These are phyloP conservation scores for Trachelus troglodyta DNA, from an alignment of 2,888 invertebrate species.

Conservation along the genomic window DNA sequence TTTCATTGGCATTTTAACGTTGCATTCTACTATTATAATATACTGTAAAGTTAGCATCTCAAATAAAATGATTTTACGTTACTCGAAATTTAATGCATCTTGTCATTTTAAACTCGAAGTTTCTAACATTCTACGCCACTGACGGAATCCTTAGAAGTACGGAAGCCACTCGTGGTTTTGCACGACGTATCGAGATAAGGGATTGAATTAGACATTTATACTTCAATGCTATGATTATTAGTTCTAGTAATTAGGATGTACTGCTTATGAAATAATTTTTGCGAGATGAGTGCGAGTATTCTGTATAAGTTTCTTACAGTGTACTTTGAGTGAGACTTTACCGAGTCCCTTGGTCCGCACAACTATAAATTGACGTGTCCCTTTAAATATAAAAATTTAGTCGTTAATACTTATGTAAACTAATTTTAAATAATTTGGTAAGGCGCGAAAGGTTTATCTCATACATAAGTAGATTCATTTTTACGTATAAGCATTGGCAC, in stretches of 20 bases:
- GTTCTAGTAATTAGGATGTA: neutral
- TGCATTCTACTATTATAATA: neutral
- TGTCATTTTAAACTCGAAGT: neutral
- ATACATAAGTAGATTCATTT: too few relatives aligned
- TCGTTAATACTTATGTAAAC: too few relatives aligned
- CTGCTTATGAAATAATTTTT: neutral
- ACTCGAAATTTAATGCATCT: neutral
- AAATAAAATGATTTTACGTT: neutral
- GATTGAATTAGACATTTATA: slow-evolving; percentile 53
- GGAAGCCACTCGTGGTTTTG: slow-evolving; percentile 51
- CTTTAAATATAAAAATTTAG: too few relatives aligned
- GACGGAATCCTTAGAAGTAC: slow-evolving; percentile 47
- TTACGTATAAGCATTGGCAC: too few relatives aligned
- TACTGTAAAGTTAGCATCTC: neutral
- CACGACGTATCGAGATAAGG: slow-evolving; percentile 41
- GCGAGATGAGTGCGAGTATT: too few relatives aligned
- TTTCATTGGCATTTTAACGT: neutral
- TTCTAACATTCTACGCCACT: slow-evolving; percentile 25
- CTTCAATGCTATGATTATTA: slow-evolving; percentile 28
- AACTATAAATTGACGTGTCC: too few relatives aligned
- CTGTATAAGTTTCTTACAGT: too few relatives aligned
- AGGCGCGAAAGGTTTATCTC: too few relatives aligned
- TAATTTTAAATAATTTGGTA: too few relatives aligned
- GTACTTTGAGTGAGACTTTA: too few relatives aligned
- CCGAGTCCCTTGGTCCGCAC: too few relatives aligned